Base-by-base conservation (phyloP, 1,140 invertebrate species). In the Parasteatoda tepidariorum region DNA sequence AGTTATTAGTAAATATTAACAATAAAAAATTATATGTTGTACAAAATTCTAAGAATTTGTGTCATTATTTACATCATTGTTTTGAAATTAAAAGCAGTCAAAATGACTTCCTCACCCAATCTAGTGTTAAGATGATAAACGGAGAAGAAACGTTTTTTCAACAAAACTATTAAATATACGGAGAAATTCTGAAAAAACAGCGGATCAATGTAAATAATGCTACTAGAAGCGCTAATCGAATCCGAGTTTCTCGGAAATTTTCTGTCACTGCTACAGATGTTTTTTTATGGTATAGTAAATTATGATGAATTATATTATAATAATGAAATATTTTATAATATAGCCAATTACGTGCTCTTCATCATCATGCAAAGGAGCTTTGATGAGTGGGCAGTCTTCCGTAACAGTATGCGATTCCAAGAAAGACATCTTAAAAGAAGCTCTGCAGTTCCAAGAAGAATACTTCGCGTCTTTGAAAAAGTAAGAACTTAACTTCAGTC, bases 341-440 rank as follows among this genome's bases (percentile, higher is more conserved):
- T 22, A 79, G 76, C 41, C 41, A 22, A 79, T 79, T 15, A 79
- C 34, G 59, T 79, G 76, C 18, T 26, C 41, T 3, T 22, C 22
- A 54, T 11, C 18, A 4, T 57, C 48, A 22, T 82, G 78, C 55
- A 70, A 18, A 18, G 78, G 78, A 6, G 66, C 78, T 2, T 7
- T 82, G 33, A 82, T 82, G 78, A 62, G 41, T 5, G 78, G 78
- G 4, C 78, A 82, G 18, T 70, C 66, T 15, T 0, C 18, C 0
- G 33, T 24, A 30, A 41, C 78, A 0, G 67, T 22, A 18, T 22
- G 15, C 54, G 59, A 64, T 7, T 1, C 66, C 9, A 59, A 57
- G 13, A 57, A 59, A 15, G 66, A 82, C 9, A 0, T 82, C 4
- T 1, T 71, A 28, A 66, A 70, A 15, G 67, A 70, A 48, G 78